Base-by-base conservation (phyloP, 2,797 vertebrate species). In the Aphelocoma californica region DNA sequence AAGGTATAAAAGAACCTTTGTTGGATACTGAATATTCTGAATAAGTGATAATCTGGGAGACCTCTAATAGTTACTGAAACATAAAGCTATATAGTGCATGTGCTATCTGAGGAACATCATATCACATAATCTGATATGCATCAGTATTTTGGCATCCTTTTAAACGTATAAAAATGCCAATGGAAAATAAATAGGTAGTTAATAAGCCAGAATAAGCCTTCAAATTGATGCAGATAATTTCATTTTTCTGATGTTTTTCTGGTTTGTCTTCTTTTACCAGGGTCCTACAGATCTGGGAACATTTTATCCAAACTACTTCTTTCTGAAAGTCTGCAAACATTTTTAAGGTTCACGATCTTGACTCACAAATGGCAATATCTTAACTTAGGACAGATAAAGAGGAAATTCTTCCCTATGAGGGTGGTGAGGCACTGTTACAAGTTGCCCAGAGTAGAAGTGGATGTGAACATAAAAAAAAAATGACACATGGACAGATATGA, bases 401-500 rank as follows among this genome's bases (percentile, higher is more conserved):
- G 10, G 21, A 90, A 53, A 60, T 32, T 42, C 21, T 34, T 78
- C 26, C 5, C 47, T 42, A 9, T 36, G 31, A 53, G 4, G 3
- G 7, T 38, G 5, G 2, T 32, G 18, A 72, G 38, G 21, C 14
- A 17, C 25, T 24, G 7, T 8, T 28, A 40, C 5, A 2, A 3
- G 21, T 18, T 72, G 16, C 18, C 31, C 47, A 48, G 73, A 60
- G 25, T 18, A 78, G 24, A 18, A 19, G 8, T 47, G 38, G 4
- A 34, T 47, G 6, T 23, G 64, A 15, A 42, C 14, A 12, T 48
- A 14, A 62, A 74, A 67, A 82, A 85, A 42, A 44, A 42, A 6
- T n/a, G 9, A 9, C 20, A 25, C 2, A 12, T 32, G 7, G 11
- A 57, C 26, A 79, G 23, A 32, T 34, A 32, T 0, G 1, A 67